Conservation (phyloP, 1,140 invertebrate genomes). For the Neuroterus valhalla region DNA sequence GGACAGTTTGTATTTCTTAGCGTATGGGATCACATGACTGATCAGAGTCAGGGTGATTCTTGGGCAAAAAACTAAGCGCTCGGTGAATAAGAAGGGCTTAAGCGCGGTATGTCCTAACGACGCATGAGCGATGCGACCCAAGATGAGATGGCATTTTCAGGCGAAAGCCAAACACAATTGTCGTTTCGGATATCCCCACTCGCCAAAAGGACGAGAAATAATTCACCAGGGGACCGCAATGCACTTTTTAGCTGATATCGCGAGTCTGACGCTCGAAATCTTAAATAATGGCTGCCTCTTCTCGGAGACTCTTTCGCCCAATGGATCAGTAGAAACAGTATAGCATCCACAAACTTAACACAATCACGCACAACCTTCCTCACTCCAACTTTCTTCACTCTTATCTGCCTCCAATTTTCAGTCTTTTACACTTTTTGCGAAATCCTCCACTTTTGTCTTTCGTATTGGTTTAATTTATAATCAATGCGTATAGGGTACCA, state of each 20-base stretch:
- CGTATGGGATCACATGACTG: constrained; percentile 38
- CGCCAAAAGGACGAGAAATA: constrained; percentile 48
- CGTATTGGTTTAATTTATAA: not conserved
- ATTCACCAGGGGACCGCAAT: constrained; percentile 44
- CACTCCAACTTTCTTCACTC: not conserved
- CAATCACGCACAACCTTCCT: not conserved
- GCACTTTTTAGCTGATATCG: constrained; percentile 38
- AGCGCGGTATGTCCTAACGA: constrained; percentile 64
- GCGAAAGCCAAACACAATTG: constrained; percentile 58
- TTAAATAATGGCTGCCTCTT: constrained; percentile 26
- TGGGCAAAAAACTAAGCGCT: constrained; percentile 50
- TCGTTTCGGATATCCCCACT: constrained; percentile 47
- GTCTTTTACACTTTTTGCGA: not conserved
- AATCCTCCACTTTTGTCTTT: not conserved
- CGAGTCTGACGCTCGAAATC: constrained; percentile 33
- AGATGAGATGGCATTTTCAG: constrained; percentile 68
- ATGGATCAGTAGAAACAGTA: constrained; percentile 13
- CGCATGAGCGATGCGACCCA: constrained; percentile 66
- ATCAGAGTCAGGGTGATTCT: constrained; percentile 40
- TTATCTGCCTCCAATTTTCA: not conserved
- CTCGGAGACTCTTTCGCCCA: constrained; percentile 7
- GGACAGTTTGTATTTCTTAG: constrained; percentile 46
- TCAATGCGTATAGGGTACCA: too few relatives aligned
- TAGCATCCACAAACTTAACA: constrained; percentile 11
- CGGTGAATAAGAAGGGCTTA: constrained; percentile 46